Evolutionary conservation across 2,797 vertebrate genomes (phyloP).

Genomic region (Crax fasciolata): DNA sequence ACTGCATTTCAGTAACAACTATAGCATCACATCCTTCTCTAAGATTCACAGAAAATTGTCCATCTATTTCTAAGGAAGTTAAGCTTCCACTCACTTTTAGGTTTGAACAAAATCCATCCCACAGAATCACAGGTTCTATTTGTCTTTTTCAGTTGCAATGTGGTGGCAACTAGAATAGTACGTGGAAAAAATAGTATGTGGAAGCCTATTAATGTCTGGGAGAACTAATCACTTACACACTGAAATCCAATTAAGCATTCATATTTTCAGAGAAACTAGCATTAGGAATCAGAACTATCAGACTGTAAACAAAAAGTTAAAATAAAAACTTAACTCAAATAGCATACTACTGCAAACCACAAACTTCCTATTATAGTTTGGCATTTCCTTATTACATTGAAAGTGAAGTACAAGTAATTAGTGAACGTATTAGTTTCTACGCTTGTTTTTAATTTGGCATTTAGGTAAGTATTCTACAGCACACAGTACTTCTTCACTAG

Average conservation of each 20-base stretch:
- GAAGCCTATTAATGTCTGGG: neutral
- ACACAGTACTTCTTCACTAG: neutral
- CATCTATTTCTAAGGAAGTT: neutral
- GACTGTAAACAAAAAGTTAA: neutral
- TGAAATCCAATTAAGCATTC: neutral
- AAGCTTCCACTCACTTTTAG: neutral
- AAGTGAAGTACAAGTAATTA: neutral
- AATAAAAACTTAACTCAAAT: neutral
- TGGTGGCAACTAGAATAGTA: neutral
- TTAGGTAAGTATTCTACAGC: neutral
- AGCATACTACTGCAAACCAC: neutral
- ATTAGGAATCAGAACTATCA: neutral
- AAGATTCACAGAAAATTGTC: slow-evolving; percentile 5
- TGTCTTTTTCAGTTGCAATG: neutral
- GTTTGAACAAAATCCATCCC: neutral
- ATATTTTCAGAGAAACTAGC: neutral
- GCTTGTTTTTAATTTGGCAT: neutral
- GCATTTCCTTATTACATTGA: neutral
- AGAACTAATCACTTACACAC: neutral
- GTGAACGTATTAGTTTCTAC: neutral
- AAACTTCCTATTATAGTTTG: neutral
- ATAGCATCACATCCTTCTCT: neutral
- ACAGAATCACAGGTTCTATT: too few species aligned
- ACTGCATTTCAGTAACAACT: neutral
- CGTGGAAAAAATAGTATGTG: neutral